Evolutionary conservation across 2,888 invertebrate species (phyloP).

Genomic region (Amblyjoppa proteus): DNA sequence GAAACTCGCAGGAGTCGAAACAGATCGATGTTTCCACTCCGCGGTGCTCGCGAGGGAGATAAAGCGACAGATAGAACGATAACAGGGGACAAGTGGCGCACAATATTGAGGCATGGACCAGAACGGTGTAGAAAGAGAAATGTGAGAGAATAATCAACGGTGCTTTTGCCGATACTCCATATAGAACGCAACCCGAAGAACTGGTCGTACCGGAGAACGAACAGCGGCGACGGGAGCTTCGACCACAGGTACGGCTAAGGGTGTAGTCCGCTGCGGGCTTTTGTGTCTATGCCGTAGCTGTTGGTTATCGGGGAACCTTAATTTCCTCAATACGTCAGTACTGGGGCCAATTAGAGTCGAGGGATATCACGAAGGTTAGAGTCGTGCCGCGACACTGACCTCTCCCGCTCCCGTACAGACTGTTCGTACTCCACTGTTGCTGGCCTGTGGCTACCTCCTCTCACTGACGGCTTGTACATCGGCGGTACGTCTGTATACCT

Average conservation of each 20-base stretch:
- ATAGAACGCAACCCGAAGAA: slow-evolving; percentile 68
- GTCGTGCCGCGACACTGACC: slow-evolving; percentile 77
- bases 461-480: slow-evolving; percentile 12
- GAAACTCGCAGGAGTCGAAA: neutral
- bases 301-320: slow-evolving; percentile 76
- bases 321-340: slow-evolving; percentile 80
- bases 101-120: neutral
- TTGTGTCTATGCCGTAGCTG: slow-evolving; percentile 56
- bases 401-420: slow-evolving; percentile 66
- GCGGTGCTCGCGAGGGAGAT: neutral
- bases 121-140: neutral
- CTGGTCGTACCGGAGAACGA: slow-evolving; percentile 72
- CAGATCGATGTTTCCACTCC: neutral
- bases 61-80: neutral
- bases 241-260: slow-evolving; percentile 21
- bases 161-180: slow-evolving; percentile 29
- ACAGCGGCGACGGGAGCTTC: slow-evolving; percentile 16
- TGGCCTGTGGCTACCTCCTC: slow-evolving; percentile 67
- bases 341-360: slow-evolving; percentile 80
- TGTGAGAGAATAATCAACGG: slow-evolving; percentile 15
- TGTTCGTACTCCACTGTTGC: slow-evolving; percentile 46
- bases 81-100: slow-evolving; percentile 1
- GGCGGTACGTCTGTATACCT: slow-evolving; percentile 37
- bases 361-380: slow-evolving; percentile 74
- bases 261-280: slow-evolving; percentile 42